Conservation (phyloP, 2,113 vertebrate genomes). For the Sterrhoptilus dennistouni region DNA sequence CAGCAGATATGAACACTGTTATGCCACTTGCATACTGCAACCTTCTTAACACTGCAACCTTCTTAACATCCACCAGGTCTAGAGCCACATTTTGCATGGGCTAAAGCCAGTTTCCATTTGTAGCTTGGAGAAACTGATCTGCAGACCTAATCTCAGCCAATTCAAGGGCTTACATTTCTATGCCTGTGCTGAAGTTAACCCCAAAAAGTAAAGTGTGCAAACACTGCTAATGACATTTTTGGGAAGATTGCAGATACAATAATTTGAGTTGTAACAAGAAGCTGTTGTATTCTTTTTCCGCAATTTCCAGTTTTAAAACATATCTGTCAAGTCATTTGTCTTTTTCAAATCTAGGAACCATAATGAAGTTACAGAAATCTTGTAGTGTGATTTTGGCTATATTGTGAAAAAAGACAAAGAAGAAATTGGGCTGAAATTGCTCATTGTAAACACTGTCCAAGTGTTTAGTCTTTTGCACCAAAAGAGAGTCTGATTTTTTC, state of each 20-base stretch:
- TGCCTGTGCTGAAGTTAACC: neutral
- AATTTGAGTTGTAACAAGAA: neutral
- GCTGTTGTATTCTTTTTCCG: neutral
- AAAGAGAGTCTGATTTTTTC: neutral
- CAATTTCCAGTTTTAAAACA: neutral
- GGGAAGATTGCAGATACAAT: neutral
- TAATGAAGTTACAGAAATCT: neutral
- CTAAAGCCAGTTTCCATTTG: neutral
- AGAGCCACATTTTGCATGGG: neutral
- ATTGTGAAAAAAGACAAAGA: neutral
- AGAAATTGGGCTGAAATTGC: neutral
- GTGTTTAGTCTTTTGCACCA: neutral
- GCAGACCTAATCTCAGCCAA: neutral
- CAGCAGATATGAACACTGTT: neutral
- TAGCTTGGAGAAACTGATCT: neutral
- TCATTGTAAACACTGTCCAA: neutral
- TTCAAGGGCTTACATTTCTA: neutral
- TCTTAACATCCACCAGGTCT: neutral
- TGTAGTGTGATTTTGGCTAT: neutral
- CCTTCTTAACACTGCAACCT: neutral
- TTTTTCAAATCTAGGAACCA: neutral
- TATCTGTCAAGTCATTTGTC: neutral
- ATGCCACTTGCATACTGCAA: neutral
- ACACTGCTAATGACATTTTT: neutral
- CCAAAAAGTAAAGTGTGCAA: neutral